phyloP scores from a whole-genome alignment of 2,888 invertebrate species.

The Heteropelma amictum region DNA sequence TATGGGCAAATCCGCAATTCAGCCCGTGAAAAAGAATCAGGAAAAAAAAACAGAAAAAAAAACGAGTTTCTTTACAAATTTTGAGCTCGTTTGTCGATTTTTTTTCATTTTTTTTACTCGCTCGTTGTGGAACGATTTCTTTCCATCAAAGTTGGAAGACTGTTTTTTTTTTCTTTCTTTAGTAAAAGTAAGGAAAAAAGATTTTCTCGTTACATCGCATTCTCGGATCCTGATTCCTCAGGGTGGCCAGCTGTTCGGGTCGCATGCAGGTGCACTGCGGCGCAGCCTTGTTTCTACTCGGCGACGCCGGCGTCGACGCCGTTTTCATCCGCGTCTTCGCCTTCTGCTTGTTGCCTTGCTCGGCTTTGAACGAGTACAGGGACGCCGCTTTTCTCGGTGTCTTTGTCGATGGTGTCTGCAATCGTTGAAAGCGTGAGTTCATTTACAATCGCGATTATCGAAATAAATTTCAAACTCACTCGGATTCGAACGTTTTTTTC shows the following conservation, averaged over 20 bases:
- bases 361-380: conserved; percentile 94
- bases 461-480: conserved; percentile 10
- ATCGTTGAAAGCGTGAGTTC: conserved; percentile 56
- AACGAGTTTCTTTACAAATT: not conserved
- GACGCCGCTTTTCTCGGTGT: conserved; percentile 98
- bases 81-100: too few species aligned
- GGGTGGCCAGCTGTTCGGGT: conserved; percentile 92
- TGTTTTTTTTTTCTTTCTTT: not conserved
- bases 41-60: not conserved
- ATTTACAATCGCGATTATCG: conserved; percentile 43
- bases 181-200: not conserved
- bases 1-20: too few species aligned
- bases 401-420: conserved; percentile 97
- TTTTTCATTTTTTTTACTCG: too few species aligned
- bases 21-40: too few species aligned
- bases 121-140: too few species aligned
- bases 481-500: not conserved
- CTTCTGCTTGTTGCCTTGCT: conserved; percentile 91
- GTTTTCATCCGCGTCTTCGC: conserved; percentile 94
- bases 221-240: conserved; percentile 90
- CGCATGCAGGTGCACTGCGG: conserved; percentile 98
- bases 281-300: conserved; percentile 92
- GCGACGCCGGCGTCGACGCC: conserved; percentile 95
- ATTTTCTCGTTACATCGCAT: conserved; percentile 80
- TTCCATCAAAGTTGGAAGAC: too few species aligned